Evolutionary conservation across 2,888 invertebrate genomes (phyloP).

Genomic region (Trissolcus japonicus): DNA sequence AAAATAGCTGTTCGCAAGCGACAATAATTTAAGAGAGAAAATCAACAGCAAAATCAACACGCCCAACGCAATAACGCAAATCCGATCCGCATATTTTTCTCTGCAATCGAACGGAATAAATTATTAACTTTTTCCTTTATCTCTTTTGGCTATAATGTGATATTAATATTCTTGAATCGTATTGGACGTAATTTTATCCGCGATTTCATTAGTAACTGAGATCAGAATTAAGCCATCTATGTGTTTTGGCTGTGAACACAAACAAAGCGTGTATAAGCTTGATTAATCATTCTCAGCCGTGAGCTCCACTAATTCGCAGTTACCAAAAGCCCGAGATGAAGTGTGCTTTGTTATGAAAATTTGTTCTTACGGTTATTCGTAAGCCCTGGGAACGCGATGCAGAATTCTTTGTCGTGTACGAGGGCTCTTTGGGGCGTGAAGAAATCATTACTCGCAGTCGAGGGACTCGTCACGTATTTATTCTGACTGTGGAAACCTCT

Average conservation of each 20-base stretch:
- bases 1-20: too few species aligned
- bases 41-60: neutral
- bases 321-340: neutral
- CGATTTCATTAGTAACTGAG: conserved; percentile 16
- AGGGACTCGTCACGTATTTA: conserved; percentile 61
- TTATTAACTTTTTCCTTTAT: neutral
- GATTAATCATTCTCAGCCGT: neutral
- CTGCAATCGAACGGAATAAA: conserved; percentile 1
- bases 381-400: conserved; percentile 78
- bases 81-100: conserved; percentile 3
- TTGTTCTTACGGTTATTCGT: conserved; percentile 76
- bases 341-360: conserved; percentile 1
- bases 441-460: conserved; percentile 61
- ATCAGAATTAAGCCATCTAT: conserved; percentile 13
- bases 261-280: neutral
- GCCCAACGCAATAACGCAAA: neutral
- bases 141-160: too few species aligned
- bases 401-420: conserved; percentile 75
- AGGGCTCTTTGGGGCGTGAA: conserved; percentile 69
- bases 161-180: conserved; percentile 6
- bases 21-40: too few species aligned
- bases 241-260: neutral
- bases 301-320: conserved; percentile 1
- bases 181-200: neutral
- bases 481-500: conserved; percentile 64